Base-by-base conservation (phyloP, 2,113 vertebrate genomes). In the Gasterosteus nipponicus region DNA sequence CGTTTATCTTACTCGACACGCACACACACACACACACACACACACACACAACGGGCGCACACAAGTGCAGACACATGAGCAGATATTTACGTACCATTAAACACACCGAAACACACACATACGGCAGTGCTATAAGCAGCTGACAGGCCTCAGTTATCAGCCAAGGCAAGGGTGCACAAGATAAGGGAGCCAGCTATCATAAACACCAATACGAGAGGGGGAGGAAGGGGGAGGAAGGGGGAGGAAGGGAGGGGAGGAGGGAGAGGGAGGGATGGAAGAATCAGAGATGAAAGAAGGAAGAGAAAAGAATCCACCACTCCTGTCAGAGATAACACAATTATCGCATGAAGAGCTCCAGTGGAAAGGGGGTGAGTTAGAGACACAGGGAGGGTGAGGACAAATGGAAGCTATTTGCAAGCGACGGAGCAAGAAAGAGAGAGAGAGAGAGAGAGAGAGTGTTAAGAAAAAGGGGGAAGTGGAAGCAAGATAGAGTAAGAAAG, bases 111-210 rank as follows among this genome's bases (percentile, higher is more conserved):
- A 70, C 75, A n/a, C 53, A 60, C 33, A 61, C 19, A 69, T 22
- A 77, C 5, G 18, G 57, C 35, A 51, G 42, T 26, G 68, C 76
- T 67, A 46, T 39, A 64, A 78, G 77, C 65, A 78, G 81, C 71
- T 87, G 84, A 89, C 86, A 85, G 81, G 77, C 68, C 51, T 59
- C 77, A 81, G 86, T 86, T 90, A 90, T 89, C 86, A 88, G 87
- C 75, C 41, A 58, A 82, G 76, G 73, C 85, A 88, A 26, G 76
- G 82, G 78, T 71, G 63, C 64, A 74, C 39, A 29, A 83, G 84
- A 91, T 86, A 89, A 89, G 85, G 64, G 42, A 74, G 79, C 86
- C 49, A 89, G 90, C 89, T 75, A 77, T 91, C 83, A 82, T 89
- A 84, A 87, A 89, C 81, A 81, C 82, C 82, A 71, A 74, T 61